Percentiles rank a stretch among this genome's conserved stretches.
Evolutionary conservation across 2,888 invertebrate species (phyloP).

Genomic region (Trichogramma evanescens): DNA sequence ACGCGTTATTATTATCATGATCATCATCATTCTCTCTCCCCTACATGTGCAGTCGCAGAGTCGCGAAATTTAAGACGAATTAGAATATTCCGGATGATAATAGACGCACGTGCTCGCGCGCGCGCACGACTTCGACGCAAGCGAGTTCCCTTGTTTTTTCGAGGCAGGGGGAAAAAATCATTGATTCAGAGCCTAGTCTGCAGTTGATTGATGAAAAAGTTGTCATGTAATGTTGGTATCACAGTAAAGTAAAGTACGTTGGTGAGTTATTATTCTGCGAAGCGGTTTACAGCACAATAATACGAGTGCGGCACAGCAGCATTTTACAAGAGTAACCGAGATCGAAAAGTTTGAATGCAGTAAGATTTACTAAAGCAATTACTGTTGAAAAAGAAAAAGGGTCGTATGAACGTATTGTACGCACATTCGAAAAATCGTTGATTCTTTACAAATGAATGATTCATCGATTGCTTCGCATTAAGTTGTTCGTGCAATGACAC

Average conservation of each 20-base stretch:
- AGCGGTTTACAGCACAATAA: too few species aligned
- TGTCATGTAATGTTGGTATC: too few species aligned
- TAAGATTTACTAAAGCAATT: too few species aligned
- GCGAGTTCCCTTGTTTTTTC: neutral
- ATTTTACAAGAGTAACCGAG: too few species aligned
- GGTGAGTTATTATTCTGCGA: too few species aligned
- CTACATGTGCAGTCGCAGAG: neutral
- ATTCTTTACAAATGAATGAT: constrained; percentile 3
- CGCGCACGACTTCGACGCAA: neutral
- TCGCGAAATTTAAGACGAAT: constrained; percentile 14
- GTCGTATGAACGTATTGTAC: too few species aligned
- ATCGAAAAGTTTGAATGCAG: too few species aligned
- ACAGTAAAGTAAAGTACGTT: too few species aligned
- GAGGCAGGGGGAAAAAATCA: neutral
- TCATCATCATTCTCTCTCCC: constrained; percentile 24
- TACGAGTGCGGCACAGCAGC: too few species aligned
- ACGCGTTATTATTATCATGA: constrained; percentile 46
- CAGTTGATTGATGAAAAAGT: too few species aligned
- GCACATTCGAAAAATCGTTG: neutral
- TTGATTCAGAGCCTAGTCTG: neutral
- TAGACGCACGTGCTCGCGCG: neutral
- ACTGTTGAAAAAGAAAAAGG: too few species aligned
- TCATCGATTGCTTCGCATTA: constrained; percentile 2
- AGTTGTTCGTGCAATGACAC: too few species aligned
- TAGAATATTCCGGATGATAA: constrained; percentile 23